A percentile compares a stretch with the other conserved stretches of the same genome.
Evolutionary conservation across 2,888 invertebrate genomes (phyloP).

Genomic region (Cephus spinipes): DNA sequence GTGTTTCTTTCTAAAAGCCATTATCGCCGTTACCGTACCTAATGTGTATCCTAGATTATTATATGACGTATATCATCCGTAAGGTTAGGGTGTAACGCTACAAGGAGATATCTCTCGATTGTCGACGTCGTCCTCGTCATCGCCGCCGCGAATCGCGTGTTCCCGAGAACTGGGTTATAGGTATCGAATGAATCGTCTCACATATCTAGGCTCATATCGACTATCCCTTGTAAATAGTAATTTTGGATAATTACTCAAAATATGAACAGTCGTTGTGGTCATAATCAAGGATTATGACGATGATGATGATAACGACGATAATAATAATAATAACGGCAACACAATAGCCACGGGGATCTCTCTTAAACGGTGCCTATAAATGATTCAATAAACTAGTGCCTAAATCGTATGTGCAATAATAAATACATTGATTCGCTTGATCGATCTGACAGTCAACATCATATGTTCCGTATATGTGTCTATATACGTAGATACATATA

Average conservation of each 20-base stretch:
- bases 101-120: neutral
- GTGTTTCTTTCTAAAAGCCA: slow-evolving; percentile 33
- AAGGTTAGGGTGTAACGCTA: slow-evolving; percentile 15
- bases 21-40: slow-evolving; percentile 19
- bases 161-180: neutral
- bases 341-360: slow-evolving; percentile 18
- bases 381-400: slow-evolving; percentile 54
- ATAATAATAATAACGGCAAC: slow-evolving; percentile 12
- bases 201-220: slow-evolving; percentile 55
- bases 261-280: neutral
- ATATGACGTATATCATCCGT: slow-evolving; percentile 9
- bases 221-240: slow-evolving; percentile 28
- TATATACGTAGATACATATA: slow-evolving; percentile 8
- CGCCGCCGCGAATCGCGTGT: neutral
- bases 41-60: slow-evolving; percentile 6
- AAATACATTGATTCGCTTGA: slow-evolving; percentile 15
- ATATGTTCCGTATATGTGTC: slow-evolving; percentile 1
- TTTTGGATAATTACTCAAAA: neutral
- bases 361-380: slow-evolving; percentile 51
- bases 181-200: slow-evolving; percentile 27
- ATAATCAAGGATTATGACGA: neutral
- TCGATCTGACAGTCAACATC: slow-evolving; percentile 1
- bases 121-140: neutral
- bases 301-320: neutral
- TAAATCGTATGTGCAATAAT: slow-evolving; percentile 37